phyloP scores from a whole-genome alignment of 2,113 vertebrate species.

The Hemibagrus wyckioides region DNA sequence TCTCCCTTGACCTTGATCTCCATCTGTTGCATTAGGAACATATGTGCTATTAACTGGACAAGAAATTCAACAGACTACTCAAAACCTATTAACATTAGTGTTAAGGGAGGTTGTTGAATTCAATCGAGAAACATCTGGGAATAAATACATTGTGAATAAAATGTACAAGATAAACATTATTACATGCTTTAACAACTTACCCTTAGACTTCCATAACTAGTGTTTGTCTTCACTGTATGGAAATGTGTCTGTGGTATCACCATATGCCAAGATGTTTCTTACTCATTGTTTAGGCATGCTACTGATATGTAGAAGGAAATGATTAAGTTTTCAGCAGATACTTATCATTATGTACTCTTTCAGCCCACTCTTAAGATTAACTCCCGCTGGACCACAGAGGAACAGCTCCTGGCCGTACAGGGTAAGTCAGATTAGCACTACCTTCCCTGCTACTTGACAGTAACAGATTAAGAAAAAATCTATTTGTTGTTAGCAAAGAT shows the following conservation, averaged over 20 bases:
- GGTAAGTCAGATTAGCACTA: conserved; percentile 60
- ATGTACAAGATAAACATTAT: background rate
- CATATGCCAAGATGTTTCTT: background rate
- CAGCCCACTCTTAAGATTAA: conserved; percentile 84
- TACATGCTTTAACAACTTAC: background rate
- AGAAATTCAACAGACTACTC: background rate
- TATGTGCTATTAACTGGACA: background rate
- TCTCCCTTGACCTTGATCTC: background rate
- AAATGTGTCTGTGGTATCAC: background rate
- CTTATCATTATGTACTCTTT: conserved; percentile 19
- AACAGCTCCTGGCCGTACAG: conserved; percentile 80
- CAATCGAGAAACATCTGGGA: background rate
- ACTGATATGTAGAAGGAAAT: background rate
- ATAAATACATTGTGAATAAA: background rate
- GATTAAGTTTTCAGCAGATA: background rate
- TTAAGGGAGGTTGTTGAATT: background rate
- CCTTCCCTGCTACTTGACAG: background rate
- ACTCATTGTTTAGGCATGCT: background rate
- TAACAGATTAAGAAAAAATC: background rate
- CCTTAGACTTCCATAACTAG: background rate
- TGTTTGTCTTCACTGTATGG: background rate
- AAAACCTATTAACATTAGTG: background rate
- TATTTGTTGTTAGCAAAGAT: background rate
- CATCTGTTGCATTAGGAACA: background rate
- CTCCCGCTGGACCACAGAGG: conserved; percentile 88